Base-by-base conservation (phyloP, 2,113 vertebrate species). In the Vombatus ursinus region DNA sequence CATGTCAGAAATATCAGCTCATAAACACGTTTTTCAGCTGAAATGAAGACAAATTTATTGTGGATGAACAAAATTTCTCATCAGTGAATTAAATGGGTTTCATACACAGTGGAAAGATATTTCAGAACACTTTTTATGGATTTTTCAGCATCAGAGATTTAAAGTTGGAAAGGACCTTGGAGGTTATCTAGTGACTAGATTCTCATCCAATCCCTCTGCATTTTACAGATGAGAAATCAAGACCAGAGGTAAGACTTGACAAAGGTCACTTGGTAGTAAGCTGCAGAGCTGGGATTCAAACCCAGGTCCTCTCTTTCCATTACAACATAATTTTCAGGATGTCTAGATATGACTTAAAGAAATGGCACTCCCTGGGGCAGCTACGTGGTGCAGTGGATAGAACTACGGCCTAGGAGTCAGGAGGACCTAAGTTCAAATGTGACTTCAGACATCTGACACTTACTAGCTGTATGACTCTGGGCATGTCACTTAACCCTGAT, bases 21-120 rank as follows among this genome's bases (percentile, higher is more conserved):
- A 84, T 7, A 84, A 84, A 52, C 77, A 91, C 50, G 90, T 93
- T 91, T 95, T 94, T 48, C 92, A 89, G 52, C 52, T 49, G 44
- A 95, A 94, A 94, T 93, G 47, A 93, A 53, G 12, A 94, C 9
- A 92, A 52, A 22, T 96, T 92, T n/a, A 89, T 95, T 68, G 53
- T 24, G 90, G 68, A 54, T 93, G 48, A 95, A 96, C 44, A 95
- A 95, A 95, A 95, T 57, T 95, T 51, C 48, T 49, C 95, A 91
- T 48, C 61, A 93, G n/a, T 52, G 8, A 92, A 95, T 93, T 92
- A 93, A 47, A 96, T 6, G 92, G 90, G 92, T 77, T 8, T 9
- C 19, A 48, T 19, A 6, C 37, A 44, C n/a, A 19, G 2, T 84
- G n/a, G 68, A 84, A 44, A 7, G 95, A 92, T 84, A 84, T 92